Evolutionary conservation across 2,888 invertebrate species (phyloP).

Genomic region (Marasmarcha lunaedactyla): DNA sequence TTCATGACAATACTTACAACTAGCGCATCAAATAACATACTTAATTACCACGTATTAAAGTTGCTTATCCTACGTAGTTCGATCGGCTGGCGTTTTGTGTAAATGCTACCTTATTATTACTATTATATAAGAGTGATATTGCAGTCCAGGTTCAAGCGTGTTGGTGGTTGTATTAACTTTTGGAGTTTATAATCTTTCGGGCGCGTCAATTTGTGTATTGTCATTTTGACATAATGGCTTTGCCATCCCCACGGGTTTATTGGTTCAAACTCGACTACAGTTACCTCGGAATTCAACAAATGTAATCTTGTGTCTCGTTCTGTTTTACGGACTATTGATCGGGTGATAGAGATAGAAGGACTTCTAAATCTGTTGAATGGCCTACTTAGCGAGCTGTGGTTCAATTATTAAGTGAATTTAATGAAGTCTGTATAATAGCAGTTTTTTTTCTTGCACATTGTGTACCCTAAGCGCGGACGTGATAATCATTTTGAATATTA

Average conservation of each 20-base stretch:
- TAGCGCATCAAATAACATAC: slow-evolving; percentile 5
- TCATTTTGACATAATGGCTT: slow-evolving; percentile 66
- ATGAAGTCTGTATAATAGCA: slow-evolving; percentile 43
- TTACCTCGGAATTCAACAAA: slow-evolving; percentile 46
- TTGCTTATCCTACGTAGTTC: no score
- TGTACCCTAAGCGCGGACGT: slow-evolving; percentile 27
- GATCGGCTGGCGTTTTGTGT: no score
- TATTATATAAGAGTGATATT: no score
- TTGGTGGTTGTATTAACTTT: slow-evolving; percentile 46
- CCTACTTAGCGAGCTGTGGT: slow-evolving; percentile 45
- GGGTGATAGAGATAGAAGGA: slow-evolving; percentile 22
- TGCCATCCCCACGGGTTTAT: slow-evolving; percentile 60
- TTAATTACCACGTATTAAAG: slow-evolving; percentile 11
- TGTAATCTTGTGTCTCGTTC: slow-evolving; percentile 27
- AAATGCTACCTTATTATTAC: no score
- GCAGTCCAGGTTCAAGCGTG: slow-evolving; percentile 2
- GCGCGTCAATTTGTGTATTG: slow-evolving; percentile 68
- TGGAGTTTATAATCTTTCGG: slow-evolving; percentile 62
- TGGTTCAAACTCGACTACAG: slow-evolving; percentile 63
- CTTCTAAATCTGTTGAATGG: slow-evolving; percentile 35
- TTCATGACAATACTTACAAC: slow-evolving; percentile 27
- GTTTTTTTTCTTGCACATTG: slow-evolving; percentile 29
- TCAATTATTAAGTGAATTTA: slow-evolving; percentile 53
- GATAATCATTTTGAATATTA: slow-evolving; percentile 38
- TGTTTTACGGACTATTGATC: slow-evolving; percentile 9